Evolutionary conservation across 2,113 vertebrate species (phyloP), one percentile per base, ranked within the genome.

Genomic region (Bos javanicus): DNA sequence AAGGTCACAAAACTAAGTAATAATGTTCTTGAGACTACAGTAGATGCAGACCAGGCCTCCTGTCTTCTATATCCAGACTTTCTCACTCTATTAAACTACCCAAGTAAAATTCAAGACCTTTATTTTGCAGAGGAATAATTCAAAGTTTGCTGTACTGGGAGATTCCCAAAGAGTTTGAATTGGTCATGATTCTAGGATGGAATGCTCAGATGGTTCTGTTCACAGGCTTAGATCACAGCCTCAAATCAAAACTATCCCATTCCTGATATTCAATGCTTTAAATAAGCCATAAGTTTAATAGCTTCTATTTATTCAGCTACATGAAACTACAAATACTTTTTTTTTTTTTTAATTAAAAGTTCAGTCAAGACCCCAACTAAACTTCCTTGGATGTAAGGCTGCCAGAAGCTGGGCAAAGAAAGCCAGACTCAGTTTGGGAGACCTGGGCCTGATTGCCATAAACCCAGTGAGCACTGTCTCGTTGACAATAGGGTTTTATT

Each of bases 271-370:
- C 52, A 85, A 26, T 60, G 87, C 57, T 97, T 90, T 91, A 91
- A 84, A 76, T 64, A 94, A 94, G 19, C 76, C 91, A 30, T 92
- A 91, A 48, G 56, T 62, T 86, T 88, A 89, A 84, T 71, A 74
- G 56, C 14, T 60, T 90, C 62, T 87, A 54, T 95, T 96, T 95
- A 90, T 90, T 95, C 39, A 94, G 87, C 26, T 78, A 93, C 56
- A 39, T 39, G 28, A 86, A 60, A 83, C 43, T 59, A 78, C 15
- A 87, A 82, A 59, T 46, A 2, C 36, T 82, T 91, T 87, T 90
- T 60, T 26, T 33, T 39, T 85, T 48, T 90, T 50, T 87, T 64
- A 94, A 95, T 89, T 86, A 97, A 82, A 91, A 95, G 9, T 96
- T 83, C 11, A 11, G 25, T 62, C 16, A 78, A 25, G 78, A 82